Evolutionary conservation across 2,888 invertebrate species (phyloP).

Genomic region (Mantis religiosa): DNA sequence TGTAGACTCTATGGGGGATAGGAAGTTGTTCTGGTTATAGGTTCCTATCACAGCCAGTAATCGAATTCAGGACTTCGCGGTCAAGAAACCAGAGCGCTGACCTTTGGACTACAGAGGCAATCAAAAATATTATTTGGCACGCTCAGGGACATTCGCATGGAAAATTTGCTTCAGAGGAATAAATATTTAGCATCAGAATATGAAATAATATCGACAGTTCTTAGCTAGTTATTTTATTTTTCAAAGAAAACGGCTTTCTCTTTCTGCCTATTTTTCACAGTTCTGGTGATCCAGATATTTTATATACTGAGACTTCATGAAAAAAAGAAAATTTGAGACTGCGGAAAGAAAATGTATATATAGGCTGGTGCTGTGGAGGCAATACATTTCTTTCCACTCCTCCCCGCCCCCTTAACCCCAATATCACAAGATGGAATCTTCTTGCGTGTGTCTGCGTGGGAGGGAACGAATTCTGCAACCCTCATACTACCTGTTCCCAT

Average conservation of each 20-base stretch:
- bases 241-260: background rate
- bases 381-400: slow-evolving; percentile 1
- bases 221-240: background rate
- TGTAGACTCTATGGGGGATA: too few relatives aligned
- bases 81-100: too few relatives aligned
- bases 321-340: background rate
- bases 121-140: too few relatives aligned
- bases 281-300: background rate
- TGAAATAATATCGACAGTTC: background rate
- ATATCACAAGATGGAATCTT: slow-evolving; percentile 2
- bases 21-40: too few relatives aligned
- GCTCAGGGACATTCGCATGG: too few relatives aligned
- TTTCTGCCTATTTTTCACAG: background rate
- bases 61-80: too few relatives aligned
- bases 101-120: too few relatives aligned
- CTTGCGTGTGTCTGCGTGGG: background rate
- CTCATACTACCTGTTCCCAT: background rate
- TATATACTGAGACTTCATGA: slow-evolving; percentile 4
- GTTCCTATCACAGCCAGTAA: too few relatives aligned
- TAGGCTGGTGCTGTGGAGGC: background rate
- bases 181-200: background rate
- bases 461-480: background rate
- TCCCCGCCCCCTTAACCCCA: background rate
- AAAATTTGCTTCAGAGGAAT: too few relatives aligned
- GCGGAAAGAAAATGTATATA: background rate